Percentiles rank a stretch among this genome's conserved stretches.
Conservation (phyloP, 2,888 invertebrate genomes). For the Tubulanus polymorphus region DNA sequence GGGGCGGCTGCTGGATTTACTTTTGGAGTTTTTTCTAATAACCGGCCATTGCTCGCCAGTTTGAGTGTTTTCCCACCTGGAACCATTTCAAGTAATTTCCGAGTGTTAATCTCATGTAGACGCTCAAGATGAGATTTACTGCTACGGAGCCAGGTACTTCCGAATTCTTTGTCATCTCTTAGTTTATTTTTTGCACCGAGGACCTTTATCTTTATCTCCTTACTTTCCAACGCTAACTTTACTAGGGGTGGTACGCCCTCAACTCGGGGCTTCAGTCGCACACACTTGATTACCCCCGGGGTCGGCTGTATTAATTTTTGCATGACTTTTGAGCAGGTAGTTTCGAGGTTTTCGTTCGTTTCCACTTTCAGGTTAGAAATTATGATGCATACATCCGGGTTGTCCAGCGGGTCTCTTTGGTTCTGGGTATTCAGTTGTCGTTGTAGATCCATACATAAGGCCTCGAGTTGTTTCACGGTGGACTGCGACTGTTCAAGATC, state of each 20-base stretch:
- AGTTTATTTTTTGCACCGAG: not conserved
- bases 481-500: too few relatives aligned
- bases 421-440: not conserved
- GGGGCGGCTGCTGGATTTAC: too few relatives aligned
- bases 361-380: not conserved
- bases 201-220: not conserved
- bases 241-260: too few relatives aligned
- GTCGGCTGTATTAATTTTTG: not conserved
- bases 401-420: not conserved
- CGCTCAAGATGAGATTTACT: not conserved
- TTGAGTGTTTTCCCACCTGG: not conserved
- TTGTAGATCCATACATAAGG: not conserved
- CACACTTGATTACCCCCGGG: not conserved
- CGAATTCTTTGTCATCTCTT: not conserved
- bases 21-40: too few relatives aligned
- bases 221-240: not conserved
- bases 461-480: not conserved
- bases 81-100: not conserved
- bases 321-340: not conserved
- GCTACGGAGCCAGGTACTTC: not conserved
- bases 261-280: not conserved
- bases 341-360: not conserved
- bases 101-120: not conserved
- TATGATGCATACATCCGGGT: not conserved
- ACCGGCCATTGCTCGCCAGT: not conserved